Evolutionary conservation across 1,140 invertebrate genomes (phyloP).

Genomic region (Drosophila trapezifrons): DNA sequence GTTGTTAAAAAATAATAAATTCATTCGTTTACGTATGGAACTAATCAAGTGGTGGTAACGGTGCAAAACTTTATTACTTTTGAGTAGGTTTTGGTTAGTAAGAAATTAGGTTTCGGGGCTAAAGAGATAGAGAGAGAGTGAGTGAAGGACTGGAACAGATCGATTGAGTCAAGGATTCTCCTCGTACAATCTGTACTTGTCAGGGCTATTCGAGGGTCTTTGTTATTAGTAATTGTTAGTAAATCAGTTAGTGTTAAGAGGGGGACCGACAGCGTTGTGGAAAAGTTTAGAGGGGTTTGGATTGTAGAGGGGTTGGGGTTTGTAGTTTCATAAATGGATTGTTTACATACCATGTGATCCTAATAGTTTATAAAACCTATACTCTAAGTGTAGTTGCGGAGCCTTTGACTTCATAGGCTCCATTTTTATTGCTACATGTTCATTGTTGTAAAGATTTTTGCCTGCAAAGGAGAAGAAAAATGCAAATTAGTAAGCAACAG

Average conservation of each 20-base stretch:
- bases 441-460: slow-evolving; percentile 99
- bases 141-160: slow-evolving; percentile 15
- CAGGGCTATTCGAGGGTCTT: not conserved
- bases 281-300: slow-evolving; percentile 19
- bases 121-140: slow-evolving; percentile 4
- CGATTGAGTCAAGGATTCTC: not conserved
- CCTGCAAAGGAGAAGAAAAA: slow-evolving; percentile 87
- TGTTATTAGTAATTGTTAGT: slow-evolving; percentile 28
- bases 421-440: slow-evolving; percentile 99
- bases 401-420: slow-evolving; percentile 99
- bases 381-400: slow-evolving; percentile 99
- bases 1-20: slow-evolving; percentile 37
- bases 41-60: slow-evolving; percentile 80
- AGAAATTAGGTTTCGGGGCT: slow-evolving; percentile 32
- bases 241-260: slow-evolving; percentile 13
- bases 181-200: slow-evolving; percentile 18
- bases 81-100: slow-evolving; percentile 52
- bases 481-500: slow-evolving; percentile 7
- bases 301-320: slow-evolving; percentile 24
- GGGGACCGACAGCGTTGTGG: slow-evolving; percentile 19
- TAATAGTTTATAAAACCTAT: slow-evolving; percentile 99
- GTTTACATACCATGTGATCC: slow-evolving; percentile 93
- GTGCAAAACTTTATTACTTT: slow-evolving; percentile 71
- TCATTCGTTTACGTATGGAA: slow-evolving; percentile 27
- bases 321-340: slow-evolving; percentile 2